phyloP scores from a whole-genome alignment of 1,140 invertebrate genomes.

The Antheraea mylitta region DNA sequence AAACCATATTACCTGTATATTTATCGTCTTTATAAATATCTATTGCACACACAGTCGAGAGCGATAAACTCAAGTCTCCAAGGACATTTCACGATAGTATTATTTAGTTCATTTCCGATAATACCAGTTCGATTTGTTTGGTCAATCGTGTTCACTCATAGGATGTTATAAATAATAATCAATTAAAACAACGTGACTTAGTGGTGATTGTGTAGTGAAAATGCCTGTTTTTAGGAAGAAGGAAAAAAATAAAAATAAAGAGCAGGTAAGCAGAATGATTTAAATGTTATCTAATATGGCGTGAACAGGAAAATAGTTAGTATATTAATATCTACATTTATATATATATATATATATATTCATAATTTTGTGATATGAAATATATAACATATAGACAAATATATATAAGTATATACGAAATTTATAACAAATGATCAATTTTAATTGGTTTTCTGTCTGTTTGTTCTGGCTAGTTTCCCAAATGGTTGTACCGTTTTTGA shows the following conservation, averaged over 20 bases:
- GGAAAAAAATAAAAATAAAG: background rate
- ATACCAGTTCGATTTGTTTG: background rate
- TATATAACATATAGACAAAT: too few relatives aligned
- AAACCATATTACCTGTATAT: background rate
- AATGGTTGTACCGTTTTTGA: too few relatives aligned
- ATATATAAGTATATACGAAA: too few relatives aligned
- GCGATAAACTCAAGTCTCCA: constrained; percentile 3
- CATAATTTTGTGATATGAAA: too few relatives aligned
- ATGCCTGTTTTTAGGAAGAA: constrained; percentile 8
- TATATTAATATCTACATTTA: too few relatives aligned
- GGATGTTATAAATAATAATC: constrained; percentile 1
- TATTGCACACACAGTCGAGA: background rate
- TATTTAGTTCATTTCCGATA: constrained; percentile 8
- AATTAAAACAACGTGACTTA: background rate
- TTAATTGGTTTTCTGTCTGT: too few relatives aligned
- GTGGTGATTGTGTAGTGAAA: background rate
- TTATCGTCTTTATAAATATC: background rate
- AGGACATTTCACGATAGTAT: constrained; percentile 9
- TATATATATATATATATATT: too few relatives aligned
- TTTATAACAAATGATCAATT: too few relatives aligned
- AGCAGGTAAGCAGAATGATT: background rate
- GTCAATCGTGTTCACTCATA: background rate
- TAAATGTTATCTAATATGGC: background rate
- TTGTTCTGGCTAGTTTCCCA: too few relatives aligned
- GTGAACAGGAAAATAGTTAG: too few relatives aligned